phyloP scores from a whole-genome alignment of 2,113 vertebrate genomes.

The Arothron firmamentum region DNA sequence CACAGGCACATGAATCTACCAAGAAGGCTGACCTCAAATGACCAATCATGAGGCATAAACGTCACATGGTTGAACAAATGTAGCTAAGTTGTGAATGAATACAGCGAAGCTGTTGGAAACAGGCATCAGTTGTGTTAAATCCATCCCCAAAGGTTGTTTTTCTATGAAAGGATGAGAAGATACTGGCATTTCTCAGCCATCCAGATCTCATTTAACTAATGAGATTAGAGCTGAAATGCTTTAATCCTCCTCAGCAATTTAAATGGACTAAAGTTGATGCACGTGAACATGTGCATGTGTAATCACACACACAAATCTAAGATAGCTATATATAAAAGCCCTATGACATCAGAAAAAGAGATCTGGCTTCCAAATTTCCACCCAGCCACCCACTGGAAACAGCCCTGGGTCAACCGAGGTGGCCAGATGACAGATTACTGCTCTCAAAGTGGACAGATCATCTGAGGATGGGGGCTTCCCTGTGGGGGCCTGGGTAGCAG shows the following conservation, averaged over 20 bases:
- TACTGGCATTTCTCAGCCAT: constrained; percentile 39
- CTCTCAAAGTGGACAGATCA: constrained; percentile 44
- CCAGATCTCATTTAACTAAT: constrained; percentile 62
- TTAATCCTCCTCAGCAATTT: constrained; percentile 33
- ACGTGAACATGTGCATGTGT: constrained; percentile 5
- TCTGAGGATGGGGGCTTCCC: constrained; percentile 41
- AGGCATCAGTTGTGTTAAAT: no score
- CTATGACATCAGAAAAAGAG: constrained; percentile 21
- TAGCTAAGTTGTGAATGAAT: no score
- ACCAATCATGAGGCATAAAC: no score
- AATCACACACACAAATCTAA: neutral
- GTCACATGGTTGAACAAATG: no score
- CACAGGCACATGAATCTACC: no score
- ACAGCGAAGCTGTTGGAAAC: no score
- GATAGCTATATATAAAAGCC: constrained; percentile 7
- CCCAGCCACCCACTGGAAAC: constrained; percentile 6
- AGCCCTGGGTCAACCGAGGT: constrained; percentile 7
- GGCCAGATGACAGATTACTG: constrained; percentile 38
- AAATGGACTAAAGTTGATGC: constrained; percentile 23
- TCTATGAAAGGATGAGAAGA: constrained; percentile 1
- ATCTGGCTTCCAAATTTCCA: constrained; percentile 8
- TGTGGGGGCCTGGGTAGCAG: constrained; percentile 36
- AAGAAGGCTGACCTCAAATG: no score
- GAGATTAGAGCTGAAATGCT: constrained; percentile 59
- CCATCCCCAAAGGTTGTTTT: constrained; percentile 32